Conservation (phyloP, 2,113 vertebrate genomes). For the Gila orcuttii region DNA sequence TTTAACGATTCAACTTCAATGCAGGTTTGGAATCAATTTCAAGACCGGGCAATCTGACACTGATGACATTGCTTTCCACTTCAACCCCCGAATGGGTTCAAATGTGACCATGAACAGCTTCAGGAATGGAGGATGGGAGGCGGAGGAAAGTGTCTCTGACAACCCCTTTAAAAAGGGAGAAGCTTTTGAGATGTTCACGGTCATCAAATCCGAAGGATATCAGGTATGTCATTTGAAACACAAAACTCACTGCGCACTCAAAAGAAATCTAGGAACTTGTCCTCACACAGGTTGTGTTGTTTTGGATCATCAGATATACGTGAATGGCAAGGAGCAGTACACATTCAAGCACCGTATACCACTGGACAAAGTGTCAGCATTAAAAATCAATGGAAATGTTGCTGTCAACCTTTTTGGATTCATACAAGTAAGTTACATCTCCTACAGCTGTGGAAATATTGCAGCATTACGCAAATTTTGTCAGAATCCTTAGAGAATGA, state of each 20-base stretch:
- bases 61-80: conserved; percentile 37
- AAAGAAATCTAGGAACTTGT: neutral
- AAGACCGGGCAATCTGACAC: neutral
- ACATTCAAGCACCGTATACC: conserved; percentile 34
- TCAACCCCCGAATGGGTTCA: neutral
- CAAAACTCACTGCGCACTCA: neutral
- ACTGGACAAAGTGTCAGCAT: neutral
- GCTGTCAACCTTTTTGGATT: neutral
- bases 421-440: neutral
- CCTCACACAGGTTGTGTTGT: neutral
- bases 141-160: neutral
- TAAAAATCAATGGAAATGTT: neutral
- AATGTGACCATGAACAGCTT: conserved; percentile 16
- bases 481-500: neutral
- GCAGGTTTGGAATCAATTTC: neutral
- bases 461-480: neutral
- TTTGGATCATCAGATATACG: conserved; percentile 19
- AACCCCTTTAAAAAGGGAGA: conserved; percentile 25
- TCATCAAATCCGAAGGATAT: conserved; percentile 32
- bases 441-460: neutral
- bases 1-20: neutral
- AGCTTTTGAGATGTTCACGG: neutral
- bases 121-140: neutral
- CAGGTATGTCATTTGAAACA: conserved; percentile 8
- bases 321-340: conserved; percentile 10